phyloP scores from a whole-genome alignment of 2,888 invertebrate genomes.

The Pollenia labialis region DNA sequence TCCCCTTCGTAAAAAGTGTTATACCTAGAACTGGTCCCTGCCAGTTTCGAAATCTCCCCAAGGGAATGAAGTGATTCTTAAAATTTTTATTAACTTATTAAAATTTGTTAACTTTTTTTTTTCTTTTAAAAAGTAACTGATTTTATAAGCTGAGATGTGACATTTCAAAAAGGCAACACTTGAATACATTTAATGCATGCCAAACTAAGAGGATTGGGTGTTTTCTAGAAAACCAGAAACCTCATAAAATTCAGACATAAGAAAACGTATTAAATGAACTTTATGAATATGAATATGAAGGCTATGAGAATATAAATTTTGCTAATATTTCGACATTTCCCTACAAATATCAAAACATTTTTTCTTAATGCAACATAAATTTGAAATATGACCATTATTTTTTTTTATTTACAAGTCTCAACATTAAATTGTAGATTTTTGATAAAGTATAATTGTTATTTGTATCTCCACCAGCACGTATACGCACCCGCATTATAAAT shows the following conservation, averaged over 20 bases:
- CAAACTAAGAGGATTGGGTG: not conserved
- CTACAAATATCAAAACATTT: conserved; percentile 13
- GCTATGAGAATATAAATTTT: not conserved
- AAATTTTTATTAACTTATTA: too few species aligned
- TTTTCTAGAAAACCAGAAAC: not conserved
- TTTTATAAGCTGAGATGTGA: too few species aligned
- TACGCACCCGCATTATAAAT: not conserved
- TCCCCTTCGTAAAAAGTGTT: too few species aligned
- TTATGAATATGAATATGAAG: not conserved
- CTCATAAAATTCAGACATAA: conserved; percentile 11
- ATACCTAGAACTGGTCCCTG: too few species aligned
- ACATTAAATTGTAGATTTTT: not conserved
- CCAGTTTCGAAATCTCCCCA: too few species aligned
- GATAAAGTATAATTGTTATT: not conserved
- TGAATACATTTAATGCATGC: too few species aligned
- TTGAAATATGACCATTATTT: not conserved
- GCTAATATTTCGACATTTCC: not conserved
- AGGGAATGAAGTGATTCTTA: too few species aligned
- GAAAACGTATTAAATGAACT: not conserved
- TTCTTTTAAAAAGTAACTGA: too few species aligned
- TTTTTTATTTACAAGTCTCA: not conserved
- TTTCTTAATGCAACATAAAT: conserved; percentile 14
- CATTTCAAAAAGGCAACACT: too few species aligned
- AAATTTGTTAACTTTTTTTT: too few species aligned
- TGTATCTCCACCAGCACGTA: not conserved